Evolutionary conservation across 1,140 invertebrate genomes (phyloP), one percentile per base, ranked within the genome.

Genomic region (Temnothorax curvispinosus): DNA sequence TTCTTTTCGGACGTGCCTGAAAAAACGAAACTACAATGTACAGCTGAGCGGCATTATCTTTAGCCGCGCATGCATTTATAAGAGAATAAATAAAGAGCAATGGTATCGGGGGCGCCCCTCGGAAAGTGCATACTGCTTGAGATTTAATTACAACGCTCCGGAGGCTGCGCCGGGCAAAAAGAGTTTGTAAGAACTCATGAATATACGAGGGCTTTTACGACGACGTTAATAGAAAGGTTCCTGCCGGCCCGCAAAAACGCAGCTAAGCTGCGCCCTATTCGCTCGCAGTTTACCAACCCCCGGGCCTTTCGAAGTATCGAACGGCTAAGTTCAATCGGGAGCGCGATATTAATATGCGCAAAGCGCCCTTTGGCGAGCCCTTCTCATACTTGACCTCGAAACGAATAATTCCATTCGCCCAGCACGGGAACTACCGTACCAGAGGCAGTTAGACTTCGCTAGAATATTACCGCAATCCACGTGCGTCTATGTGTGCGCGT

Each of bases 61-160:
- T 75, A 54, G 56, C 54, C 54, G 54, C 54, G 56, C n/a, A 82
- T 74, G 69, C 67, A 84, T 84, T 84, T 84, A 84, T 74, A 32
- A 84, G 69, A 60, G 69, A 62, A 62, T 84, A 84, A 84, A 84
- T 84, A 84, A 84, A 84, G 80, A 81, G 84, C 88, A 89, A 89
- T 89, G 87, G 67, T 89, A 89, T 89, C 88, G 82, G 85, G 54
- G 54, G n/a, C 27, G 56, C 56, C 69, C 74, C 69, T 75, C 54
- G 82, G 62, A 77, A 78, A 80, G 67, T 88, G 82, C 87, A 89
- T 75, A 85, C 82, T 75, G 88, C 87, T 89, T 86, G 88, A 90
- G 88, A 90, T 90, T 90, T 90, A 90, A 90, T 90, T 90, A 90
- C 85, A 87, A 89, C 77, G 89, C 89, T 89, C 54, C 54, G 52